phyloP scores from a whole-genome alignment of 2,888 invertebrate species.

The Osmoderma eremita region DNA sequence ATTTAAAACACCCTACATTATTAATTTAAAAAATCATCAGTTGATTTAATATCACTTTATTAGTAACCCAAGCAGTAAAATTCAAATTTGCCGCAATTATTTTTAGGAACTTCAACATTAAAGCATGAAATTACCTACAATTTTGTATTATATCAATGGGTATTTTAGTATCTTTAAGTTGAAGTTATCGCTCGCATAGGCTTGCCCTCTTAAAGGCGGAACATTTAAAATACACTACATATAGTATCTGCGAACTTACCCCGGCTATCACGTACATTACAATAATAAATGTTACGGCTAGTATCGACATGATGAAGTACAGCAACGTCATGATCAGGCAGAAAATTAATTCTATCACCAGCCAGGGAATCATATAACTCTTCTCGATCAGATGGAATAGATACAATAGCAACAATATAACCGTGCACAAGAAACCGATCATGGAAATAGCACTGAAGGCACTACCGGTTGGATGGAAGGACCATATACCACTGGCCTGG shows the following conservation, averaged over 20 bases:
- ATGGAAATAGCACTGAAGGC: slow-evolving; percentile 84
- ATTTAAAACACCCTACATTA: neutral
- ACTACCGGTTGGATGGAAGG: slow-evolving; percentile 69
- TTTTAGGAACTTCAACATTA: too few species aligned
- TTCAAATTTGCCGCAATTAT: too few species aligned
- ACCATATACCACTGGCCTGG: slow-evolving; percentile 63
- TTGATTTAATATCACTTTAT: too few species aligned
- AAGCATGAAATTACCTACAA: too few species aligned
- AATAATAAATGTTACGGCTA: slow-evolving; percentile 71
- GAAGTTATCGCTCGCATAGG: too few species aligned
- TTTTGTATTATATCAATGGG: too few species aligned
- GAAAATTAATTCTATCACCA: slow-evolving; percentile 82
- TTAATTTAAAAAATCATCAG: too few species aligned
- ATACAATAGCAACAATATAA: slow-evolving; percentile 80
- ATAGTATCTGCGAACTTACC: too few species aligned
- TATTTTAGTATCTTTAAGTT: too few species aligned
- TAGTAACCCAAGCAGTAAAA: too few species aligned
- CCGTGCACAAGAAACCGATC: slow-evolving; percentile 87
- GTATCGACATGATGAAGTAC: slow-evolving; percentile 78
- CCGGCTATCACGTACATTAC: slow-evolving; percentile 76
- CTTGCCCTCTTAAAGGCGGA: too few species aligned
- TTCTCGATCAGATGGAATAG: slow-evolving; percentile 88
- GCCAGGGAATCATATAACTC: slow-evolving; percentile 86
- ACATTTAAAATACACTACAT: too few species aligned
- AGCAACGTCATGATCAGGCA: slow-evolving; percentile 78